Conservation (phyloP, 2,113 vertebrate species). For the Shinisaurus crocodilurus region DNA sequence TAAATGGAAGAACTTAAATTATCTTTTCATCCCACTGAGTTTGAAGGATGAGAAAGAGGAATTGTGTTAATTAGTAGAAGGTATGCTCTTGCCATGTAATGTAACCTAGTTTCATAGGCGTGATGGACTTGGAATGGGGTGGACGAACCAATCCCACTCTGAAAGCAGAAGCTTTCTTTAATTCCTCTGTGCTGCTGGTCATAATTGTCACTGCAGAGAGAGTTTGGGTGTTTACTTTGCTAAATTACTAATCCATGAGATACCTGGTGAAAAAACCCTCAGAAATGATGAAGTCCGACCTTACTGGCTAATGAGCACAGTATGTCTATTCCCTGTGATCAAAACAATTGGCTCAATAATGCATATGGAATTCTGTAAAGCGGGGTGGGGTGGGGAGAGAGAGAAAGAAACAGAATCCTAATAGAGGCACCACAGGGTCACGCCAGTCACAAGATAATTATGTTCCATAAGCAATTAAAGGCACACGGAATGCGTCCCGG, state of each 20-base stretch:
- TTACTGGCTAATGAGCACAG: slow-evolving; percentile 75
- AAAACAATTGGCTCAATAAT: slow-evolving; percentile 75
- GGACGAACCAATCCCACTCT: not conserved
- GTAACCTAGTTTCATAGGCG: not conserved
- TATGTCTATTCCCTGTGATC: slow-evolving; percentile 75
- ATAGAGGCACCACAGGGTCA: slow-evolving; percentile 63
- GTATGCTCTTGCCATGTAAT: slow-evolving; percentile 54
- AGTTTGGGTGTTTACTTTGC: slow-evolving; percentile 38
- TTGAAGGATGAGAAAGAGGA: slow-evolving; percentile 68
- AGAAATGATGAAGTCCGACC: slow-evolving; percentile 71
- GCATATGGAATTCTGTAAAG: slow-evolving; percentile 58
- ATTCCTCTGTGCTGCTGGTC: not conserved
- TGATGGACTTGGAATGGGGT: not conserved
- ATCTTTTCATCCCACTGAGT: slow-evolving; percentile 71
- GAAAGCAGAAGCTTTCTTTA: not conserved
- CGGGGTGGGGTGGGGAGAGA: not conserved
- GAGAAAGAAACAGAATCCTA: slow-evolving; percentile 66
- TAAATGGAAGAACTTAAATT: slow-evolving; percentile 65
- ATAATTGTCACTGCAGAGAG: slow-evolving; percentile 1
- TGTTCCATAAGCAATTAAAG: slow-evolving; percentile 49
- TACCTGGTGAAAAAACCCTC: slow-evolving; percentile 51
- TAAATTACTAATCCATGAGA: slow-evolving; percentile 59
- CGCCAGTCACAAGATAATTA: slow-evolving; percentile 68
- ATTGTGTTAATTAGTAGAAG: slow-evolving; percentile 70
- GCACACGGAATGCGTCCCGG: slow-evolving; percentile 45